Conservation (phyloP, 2,888 invertebrate genomes). For the Tiphia femorata region DNA sequence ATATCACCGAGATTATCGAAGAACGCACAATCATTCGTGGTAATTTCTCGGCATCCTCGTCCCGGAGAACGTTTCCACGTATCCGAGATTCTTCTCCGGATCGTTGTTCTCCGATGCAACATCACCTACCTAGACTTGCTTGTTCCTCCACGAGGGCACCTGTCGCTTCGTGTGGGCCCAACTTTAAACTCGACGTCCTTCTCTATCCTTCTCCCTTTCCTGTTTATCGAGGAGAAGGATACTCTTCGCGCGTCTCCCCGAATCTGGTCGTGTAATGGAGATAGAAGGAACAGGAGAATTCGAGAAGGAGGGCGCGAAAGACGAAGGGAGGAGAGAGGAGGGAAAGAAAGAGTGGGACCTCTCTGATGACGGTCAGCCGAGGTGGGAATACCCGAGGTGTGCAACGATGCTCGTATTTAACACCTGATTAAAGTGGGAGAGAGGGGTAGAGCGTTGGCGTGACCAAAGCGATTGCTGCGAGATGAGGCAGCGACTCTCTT, state of each 20-base stretch:
- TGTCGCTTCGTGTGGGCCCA: slow-evolving; percentile 23
- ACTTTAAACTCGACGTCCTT: slow-evolving; percentile 18
- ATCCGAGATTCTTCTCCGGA: too few species aligned
- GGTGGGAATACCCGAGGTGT: slow-evolving; percentile 39
- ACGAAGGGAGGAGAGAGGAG: neutral
- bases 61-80: too few species aligned
- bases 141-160: slow-evolving; percentile 17
- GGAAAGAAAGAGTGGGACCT: slow-evolving; percentile 5
- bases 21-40: too few species aligned
- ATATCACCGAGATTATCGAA: too few species aligned
- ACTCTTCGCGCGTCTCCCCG: too few species aligned
- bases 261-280: too few species aligned
- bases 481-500: slow-evolving; percentile 42
- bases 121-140: neutral
- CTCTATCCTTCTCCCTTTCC: slow-evolving; percentile 1
- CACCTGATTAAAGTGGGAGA: slow-evolving; percentile 64
- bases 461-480: slow-evolving; percentile 62
- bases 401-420: slow-evolving; percentile 64
- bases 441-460: slow-evolving; percentile 55
- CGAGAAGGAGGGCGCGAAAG: too few species aligned
- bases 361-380: slow-evolving; percentile 8
- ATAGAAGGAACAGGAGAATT: too few species aligned
- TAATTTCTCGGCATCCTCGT: too few species aligned
- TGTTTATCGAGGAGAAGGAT: too few species aligned
- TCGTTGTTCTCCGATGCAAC: too few species aligned